Evolutionary conservation across 2,888 invertebrate species (phyloP).

Genomic region (Philereme vetulata): DNA sequence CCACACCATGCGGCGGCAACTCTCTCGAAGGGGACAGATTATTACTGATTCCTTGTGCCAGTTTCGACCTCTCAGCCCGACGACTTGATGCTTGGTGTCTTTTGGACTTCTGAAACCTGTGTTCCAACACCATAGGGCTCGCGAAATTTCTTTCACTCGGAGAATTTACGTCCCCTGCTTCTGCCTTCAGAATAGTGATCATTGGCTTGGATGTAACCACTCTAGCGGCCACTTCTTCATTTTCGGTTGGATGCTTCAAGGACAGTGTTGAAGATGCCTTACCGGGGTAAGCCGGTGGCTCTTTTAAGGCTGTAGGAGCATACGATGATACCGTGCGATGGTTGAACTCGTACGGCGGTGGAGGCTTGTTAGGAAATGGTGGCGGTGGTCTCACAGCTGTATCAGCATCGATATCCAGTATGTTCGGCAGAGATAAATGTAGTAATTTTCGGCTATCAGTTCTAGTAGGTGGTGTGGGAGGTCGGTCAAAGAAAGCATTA

Average conservation of each 20-base stretch:
- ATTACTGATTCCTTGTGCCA: conserved; percentile 76
- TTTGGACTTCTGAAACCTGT: conserved; percentile 78
- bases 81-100: conserved; percentile 82
- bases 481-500: conserved; percentile 80
- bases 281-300: conserved; percentile 88
- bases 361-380: conserved; percentile 79
- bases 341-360: conserved; percentile 87
- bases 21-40: conserved; percentile 78
- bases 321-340: conserved; percentile 82
- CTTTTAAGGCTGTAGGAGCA: conserved; percentile 67
- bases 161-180: conserved; percentile 87
- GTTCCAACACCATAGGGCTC: conserved; percentile 78
- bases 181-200: conserved; percentile 90
- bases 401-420: conserved; percentile 67
- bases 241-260: conserved; percentile 57
- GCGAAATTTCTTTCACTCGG: conserved; percentile 84
- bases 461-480: conserved; percentile 88
- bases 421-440: conserved; percentile 76
- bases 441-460: conserved; percentile 85
- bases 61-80: conserved; percentile 85
- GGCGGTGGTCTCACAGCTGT: conserved; percentile 46
- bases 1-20: conserved; percentile 62
- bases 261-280: conserved; percentile 45
- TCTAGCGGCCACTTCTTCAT: conserved; percentile 89
- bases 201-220: conserved; percentile 91